Conservation (phyloP, 2,797 vertebrate species). For the Periparus ater region DNA sequence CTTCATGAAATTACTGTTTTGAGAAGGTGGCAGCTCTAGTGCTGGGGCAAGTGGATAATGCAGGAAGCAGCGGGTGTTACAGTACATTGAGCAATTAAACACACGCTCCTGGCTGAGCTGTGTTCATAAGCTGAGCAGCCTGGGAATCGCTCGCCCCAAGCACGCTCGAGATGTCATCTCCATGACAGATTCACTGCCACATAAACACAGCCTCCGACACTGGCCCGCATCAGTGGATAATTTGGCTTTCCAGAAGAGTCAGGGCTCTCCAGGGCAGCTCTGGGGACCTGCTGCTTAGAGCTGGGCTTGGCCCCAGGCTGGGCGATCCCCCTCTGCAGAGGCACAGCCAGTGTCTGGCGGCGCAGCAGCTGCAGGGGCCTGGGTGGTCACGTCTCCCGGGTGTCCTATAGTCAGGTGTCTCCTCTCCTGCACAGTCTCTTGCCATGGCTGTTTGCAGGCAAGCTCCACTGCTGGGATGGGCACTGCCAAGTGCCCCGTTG, state of each 20-base stretch:
- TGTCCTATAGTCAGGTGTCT: not conserved
- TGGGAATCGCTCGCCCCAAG: not conserved
- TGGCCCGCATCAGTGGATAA: not conserved
- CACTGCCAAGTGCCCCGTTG: not conserved
- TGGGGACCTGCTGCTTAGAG: not conserved
- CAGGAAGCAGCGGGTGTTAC: not conserved
- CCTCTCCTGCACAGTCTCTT: not conserved
- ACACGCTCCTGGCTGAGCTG: not conserved
- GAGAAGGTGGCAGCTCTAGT: conserved; percentile 22
- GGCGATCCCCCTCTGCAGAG: not conserved
- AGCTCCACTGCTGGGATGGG: not conserved
- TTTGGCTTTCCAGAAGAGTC: not conserved
- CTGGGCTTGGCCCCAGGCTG: not conserved
- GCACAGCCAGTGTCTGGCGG: fast-evolving
- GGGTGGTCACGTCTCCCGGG: fast-evolving
- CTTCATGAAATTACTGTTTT: conserved; percentile 21
- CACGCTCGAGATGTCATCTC: not conserved
- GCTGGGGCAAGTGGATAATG: conserved; percentile 47
- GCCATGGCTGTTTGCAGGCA: not conserved
- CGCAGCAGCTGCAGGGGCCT: not conserved
- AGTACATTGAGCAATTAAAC: conserved; percentile 44
- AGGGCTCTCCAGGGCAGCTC: not conserved
- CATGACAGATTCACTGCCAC: not conserved
- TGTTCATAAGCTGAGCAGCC: conserved; percentile 13
- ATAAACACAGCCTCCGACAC: not conserved